Evolutionary conservation across 2,113 vertebrate species (phyloP), one percentile per base, ranked within the genome.

Genomic region (Macrotus californicus): DNA sequence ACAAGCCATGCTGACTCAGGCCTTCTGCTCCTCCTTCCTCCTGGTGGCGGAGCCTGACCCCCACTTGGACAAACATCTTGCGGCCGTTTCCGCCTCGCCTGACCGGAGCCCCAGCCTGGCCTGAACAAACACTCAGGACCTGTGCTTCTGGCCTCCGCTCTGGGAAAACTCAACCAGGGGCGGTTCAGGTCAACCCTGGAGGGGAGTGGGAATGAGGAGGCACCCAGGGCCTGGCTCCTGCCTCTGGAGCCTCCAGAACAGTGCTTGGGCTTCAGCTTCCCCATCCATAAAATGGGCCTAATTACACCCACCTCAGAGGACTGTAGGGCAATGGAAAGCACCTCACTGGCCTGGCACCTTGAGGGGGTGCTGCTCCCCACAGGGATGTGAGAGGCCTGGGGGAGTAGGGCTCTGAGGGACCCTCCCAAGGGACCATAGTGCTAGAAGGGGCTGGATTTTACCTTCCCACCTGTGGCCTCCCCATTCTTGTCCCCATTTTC

Each of bases 41-140:
- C 93, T 81, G 67, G 24, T 10, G 0, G 72, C 3, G 29, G 43
- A 77, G 66, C 46, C 95, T 61, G 72, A 88, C 91, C 87, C 79
- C 48, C 22, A 3, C 92, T 95, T 91, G 91, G 70, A 97, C 92
- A 96, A 96, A 97, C 96, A 97, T 96, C 96, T 97, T 94, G 93
- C 7, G 70, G 86, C 87, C 14, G 5, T 92, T 96, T 97, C 97
- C 96, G 34, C 94, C 94, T 96, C 75, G 92, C 95, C 95, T 90
- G 92, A 92, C 95, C 7, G 84, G 92, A 96, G 97, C 97, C 96
- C 83, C 59, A 1, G 87, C 90, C 92, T 7, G 8, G 95, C 94
- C 97, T 97, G 96, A 97, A 96, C 92, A 96, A 97, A 97, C 96
- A 96, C 96, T 90, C 19, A 0, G 36, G 94, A 94, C 93, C 87